phyloP scores from a whole-genome alignment of 2,797 vertebrate genomes.

The Neostethus bicornis region DNA sequence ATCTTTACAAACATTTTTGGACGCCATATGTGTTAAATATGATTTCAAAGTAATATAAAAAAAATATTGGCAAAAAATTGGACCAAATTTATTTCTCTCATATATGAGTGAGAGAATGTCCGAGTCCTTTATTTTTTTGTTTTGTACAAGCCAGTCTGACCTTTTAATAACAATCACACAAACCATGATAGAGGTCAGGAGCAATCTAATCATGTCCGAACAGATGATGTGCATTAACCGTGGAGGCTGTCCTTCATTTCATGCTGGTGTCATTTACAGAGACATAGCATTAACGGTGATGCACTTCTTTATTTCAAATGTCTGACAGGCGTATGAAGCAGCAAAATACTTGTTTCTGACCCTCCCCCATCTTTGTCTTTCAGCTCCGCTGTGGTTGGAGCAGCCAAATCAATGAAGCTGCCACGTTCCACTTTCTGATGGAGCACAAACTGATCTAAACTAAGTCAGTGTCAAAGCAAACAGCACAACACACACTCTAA shows the following conservation, averaged over 20 bases:
- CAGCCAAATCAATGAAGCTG: constrained; percentile 6
- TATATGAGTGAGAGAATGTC: too few species aligned
- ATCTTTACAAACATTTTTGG: too few species aligned
- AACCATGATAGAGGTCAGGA: constrained; percentile 36
- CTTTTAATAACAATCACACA: constrained; percentile 53
- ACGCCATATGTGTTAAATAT: too few species aligned
- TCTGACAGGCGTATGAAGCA: constrained; percentile 24
- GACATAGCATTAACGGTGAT: not conserved
- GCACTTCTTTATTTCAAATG: not conserved
- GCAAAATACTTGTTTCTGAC: constrained; percentile 17
- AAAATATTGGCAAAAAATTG: not conserved
- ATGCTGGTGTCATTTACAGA: constrained; percentile 12
- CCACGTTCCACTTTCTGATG: constrained; percentile 17
- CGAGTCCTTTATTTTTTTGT: constrained; percentile 34
- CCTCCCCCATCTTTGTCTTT: constrained; percentile 6
- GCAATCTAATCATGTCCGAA: constrained; percentile 42
- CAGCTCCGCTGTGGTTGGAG: not conserved
- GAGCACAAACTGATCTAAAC: constrained; percentile 11
- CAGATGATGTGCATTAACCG: constrained; percentile 11
- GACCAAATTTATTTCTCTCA: too few species aligned
- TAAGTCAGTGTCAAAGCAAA: constrained; percentile 1
- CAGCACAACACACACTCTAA: too few species aligned
- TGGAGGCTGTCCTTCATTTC: not conserved
- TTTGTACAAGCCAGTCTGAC: constrained; percentile 48
- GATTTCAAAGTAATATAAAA: not conserved